Evolutionary conservation across 2,888 invertebrate genomes (phyloP), one percentile per base, ranked within the genome.

Genomic region (Euzetes globulus): DNA sequence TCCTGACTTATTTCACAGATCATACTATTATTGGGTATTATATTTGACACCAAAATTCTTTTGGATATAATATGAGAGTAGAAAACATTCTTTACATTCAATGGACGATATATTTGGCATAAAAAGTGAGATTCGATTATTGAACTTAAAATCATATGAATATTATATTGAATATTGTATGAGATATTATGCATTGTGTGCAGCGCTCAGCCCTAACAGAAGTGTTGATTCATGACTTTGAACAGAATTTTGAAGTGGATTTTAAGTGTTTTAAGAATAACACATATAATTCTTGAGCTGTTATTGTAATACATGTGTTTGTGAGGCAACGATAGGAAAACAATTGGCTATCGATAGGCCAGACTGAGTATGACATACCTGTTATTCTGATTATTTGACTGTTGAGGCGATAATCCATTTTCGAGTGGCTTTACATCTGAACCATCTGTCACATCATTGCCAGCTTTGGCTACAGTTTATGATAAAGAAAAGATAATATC

Each of bases 371-470:
- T 50, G 22, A 65, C 70, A 70, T 70, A 70, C 70, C 70, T 70
- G 70, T 70, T 70, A 70, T 70, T 70, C 25, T 47, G 70, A 70
- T 47, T 45, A 70, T 70, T 47, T 70, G 70, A 70, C 70, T 45
- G 70, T 45, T 70, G 47, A 70, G 70, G 45, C 47, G 17, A 45
- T 70, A 70, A 70, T 70, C 70, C 70, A n/a, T 70, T 70, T 70
- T 70, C 70, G 70, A 70, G 70, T 70, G 70, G 70, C 70, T 70
- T 70, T 70, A 70, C 45, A 41, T 70, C 70, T 41, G 22, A 25
- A 27, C 70, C 70, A 70, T 70, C 70, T 70, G 70, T 70, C 70
- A 70, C 70, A 19, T 45, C 70, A 70, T 47, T 70, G 70, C 70
- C 45, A 70, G 45, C 25, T 70, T 45, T 70, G 41, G 70, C 70